Conservation (phyloP, 2,888 invertebrate genomes). For the Phalangium opilio region DNA sequence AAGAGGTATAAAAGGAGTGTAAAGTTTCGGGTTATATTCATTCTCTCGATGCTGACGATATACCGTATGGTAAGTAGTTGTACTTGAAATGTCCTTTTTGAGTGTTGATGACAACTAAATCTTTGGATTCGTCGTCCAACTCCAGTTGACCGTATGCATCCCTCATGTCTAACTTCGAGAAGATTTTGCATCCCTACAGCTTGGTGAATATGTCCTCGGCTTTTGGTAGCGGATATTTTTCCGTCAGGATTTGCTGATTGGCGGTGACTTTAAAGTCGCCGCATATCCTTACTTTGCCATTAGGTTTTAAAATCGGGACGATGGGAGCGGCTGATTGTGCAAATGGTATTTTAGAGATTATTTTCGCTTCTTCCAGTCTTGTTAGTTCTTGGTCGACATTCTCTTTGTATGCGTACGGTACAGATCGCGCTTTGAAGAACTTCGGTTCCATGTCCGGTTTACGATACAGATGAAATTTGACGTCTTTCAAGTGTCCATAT, state of each 20-base stretch:
- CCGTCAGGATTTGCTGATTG: neutral
- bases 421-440: no score
- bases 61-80: neutral
- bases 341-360: no score
- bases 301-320: no score
- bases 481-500: no score
- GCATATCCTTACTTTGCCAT: neutral
- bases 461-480: no score
- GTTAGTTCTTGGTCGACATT: no score
- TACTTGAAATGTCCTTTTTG: neutral
- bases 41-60: neutral
- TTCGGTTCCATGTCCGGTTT: no score
- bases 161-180: neutral
- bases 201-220: neutral
- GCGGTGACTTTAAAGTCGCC: neutral
- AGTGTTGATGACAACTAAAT: neutral
- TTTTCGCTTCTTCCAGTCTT: no score
- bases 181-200: neutral
- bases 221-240: neutral
- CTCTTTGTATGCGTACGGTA: no score
- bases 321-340: no score
- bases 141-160: neutral
- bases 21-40: no score
- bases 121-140: neutral
- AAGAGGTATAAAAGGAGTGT: no score